Evolutionary conservation across 2,888 invertebrate genomes (phyloP).

Genomic region (Pseudococcus longispinus): DNA sequence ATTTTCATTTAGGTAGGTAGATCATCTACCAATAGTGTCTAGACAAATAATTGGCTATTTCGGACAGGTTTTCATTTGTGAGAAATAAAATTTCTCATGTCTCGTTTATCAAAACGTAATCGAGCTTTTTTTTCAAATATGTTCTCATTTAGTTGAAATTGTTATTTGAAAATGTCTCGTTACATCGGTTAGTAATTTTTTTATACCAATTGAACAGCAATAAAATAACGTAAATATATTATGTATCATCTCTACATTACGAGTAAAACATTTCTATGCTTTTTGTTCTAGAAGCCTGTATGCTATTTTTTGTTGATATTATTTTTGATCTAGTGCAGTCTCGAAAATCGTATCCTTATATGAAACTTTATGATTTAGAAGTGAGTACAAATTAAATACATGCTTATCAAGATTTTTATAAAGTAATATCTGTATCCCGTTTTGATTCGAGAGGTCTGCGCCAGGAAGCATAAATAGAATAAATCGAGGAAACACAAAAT

Average conservation of each 20-base stretch:
- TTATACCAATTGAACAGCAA: neutral
- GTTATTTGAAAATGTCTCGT: neutral
- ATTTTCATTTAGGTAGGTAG: neutral
- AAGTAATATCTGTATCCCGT: too few species aligned
- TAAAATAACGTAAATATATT: neutral
- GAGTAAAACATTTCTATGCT: neutral
- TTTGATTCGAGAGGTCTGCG: too few species aligned
- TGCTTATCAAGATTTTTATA: neutral
- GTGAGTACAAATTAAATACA: neutral
- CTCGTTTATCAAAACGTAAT: neutral
- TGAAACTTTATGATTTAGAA: neutral
- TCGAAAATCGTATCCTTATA: neutral
- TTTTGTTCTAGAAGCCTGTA: neutral
- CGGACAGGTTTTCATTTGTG: neutral
- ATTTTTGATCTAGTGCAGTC: neutral
- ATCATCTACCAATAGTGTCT: neutral
- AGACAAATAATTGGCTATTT: neutral
- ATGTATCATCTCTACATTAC: neutral
- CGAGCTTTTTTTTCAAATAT: too few species aligned
- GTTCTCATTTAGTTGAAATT: neutral
- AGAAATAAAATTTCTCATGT: neutral
- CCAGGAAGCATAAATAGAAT: too few species aligned
- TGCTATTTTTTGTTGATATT: neutral
- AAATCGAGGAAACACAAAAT: too few species aligned
- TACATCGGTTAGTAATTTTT: neutral